A percentile compares a stretch with the other conserved stretches of the same genome.
Evolutionary conservation across 1,140 invertebrate genomes (phyloP).

Genomic region (Choristoneura fumiferana): DNA sequence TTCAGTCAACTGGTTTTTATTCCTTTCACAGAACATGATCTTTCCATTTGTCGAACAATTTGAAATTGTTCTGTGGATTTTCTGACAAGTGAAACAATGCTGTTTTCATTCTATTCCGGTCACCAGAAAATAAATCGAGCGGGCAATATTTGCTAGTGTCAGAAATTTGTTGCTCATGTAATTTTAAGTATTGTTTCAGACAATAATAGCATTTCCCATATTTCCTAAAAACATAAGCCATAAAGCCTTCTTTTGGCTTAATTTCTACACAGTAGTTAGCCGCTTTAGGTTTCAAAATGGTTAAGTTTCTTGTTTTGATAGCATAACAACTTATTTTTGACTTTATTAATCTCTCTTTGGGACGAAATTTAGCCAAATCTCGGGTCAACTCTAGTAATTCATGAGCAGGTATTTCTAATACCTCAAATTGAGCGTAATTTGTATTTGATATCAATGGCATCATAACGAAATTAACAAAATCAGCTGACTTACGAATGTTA

Average conservation of each 20-base stretch:
- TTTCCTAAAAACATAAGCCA: constrained; percentile 68
- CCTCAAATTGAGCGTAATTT: constrained; percentile 39
- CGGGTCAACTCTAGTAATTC: constrained; percentile 42
- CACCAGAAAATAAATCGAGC: constrained; percentile 85
- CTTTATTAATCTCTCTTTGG: constrained; percentile 53
- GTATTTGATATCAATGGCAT: constrained; percentile 45
- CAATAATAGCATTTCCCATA: constrained; percentile 84
- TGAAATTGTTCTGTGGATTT: constrained; percentile 87
- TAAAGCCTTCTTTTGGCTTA: constrained; percentile 87
- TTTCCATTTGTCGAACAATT: constrained; percentile 82
- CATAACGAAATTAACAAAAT: constrained; percentile 65
- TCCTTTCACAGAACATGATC: constrained; percentile 78
- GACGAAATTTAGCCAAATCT: constrained; percentile 43
- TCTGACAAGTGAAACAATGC: constrained; percentile 80
- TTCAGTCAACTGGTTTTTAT: constrained; percentile 34
- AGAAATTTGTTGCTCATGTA: constrained; percentile 75
- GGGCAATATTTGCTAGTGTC: constrained; percentile 83
- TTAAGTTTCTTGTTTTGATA: constrained; percentile 62
- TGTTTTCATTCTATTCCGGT: constrained; percentile 79
- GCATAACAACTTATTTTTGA: constrained; percentile 51
- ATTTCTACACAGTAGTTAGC: constrained; percentile 82
- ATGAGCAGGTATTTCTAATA: constrained; percentile 43
- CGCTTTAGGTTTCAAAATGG: constrained; percentile 42
- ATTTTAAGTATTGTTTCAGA: constrained; percentile 84
- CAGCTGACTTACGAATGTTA: constrained; percentile 34